Percentiles rank a stretch among this genome's conserved stretches.
Evolutionary conservation across 2,113 vertebrate genomes (phyloP).

Genomic region (Ascaphus truei): DNA sequence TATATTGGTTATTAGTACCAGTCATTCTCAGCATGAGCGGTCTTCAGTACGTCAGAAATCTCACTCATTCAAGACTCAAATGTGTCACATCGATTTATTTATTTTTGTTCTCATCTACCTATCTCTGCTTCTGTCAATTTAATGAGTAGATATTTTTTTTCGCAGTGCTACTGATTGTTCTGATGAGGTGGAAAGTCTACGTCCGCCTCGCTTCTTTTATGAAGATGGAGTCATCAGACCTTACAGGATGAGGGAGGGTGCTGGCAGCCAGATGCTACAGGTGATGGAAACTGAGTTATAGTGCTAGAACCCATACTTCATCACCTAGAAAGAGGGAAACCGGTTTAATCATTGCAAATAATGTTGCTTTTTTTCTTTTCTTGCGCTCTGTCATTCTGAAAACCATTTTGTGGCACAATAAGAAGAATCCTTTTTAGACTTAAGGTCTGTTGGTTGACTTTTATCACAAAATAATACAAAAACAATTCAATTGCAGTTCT

Average conservation of each 20-base stretch:
- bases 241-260: conserved; percentile 84
- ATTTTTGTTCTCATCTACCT: too few relatives aligned
- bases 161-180: conserved; percentile 83
- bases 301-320: background rate
- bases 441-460: conserved; percentile 36
- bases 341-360: too few relatives aligned
- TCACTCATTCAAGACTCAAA: too few relatives aligned
- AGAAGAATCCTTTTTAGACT: conserved; percentile 40
- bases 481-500: too few relatives aligned
- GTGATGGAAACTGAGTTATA: conserved; percentile 59
- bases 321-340: background rate
- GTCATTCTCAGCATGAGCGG: too few relatives aligned
- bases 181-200: conserved; percentile 81
- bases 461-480: too few relatives aligned
- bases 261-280: conserved; percentile 95
- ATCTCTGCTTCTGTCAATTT: too few relatives aligned
- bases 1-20: too few relatives aligned
- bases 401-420: background rate
- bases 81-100: too few relatives aligned
- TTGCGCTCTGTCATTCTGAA: background rate
- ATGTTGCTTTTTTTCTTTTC: background rate
- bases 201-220: conserved; percentile 88
- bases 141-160: conserved; percentile 30
- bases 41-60: too few relatives aligned
- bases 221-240: conserved; percentile 95